phyloP scores from a whole-genome alignment of 2,113 vertebrate species.

The Papio anubis region DNA sequence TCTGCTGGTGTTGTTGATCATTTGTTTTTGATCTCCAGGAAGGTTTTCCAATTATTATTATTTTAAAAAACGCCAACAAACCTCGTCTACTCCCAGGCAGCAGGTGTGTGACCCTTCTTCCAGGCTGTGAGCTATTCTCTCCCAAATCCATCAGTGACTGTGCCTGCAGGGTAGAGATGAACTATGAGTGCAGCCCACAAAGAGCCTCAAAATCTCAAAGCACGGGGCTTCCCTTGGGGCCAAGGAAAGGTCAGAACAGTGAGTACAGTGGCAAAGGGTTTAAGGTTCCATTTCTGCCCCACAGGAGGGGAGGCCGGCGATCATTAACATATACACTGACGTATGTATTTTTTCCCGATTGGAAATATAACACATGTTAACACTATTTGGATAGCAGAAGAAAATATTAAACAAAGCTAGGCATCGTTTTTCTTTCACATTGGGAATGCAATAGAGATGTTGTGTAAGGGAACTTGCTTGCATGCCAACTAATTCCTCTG shows the following conservation, averaged over 20 bases:
- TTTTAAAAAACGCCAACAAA: not conserved
- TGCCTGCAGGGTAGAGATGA: not conserved
- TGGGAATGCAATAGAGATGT: not conserved
- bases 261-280: not conserved
- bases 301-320: not conserved
- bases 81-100: not conserved
- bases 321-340: not conserved
- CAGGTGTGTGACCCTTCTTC: not conserved
- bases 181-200: not conserved
- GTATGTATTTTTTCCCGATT: not conserved
- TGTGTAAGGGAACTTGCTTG: not conserved
- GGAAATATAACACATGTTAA: not conserved
- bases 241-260: constrained; percentile 33
- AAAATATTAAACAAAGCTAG: not conserved
- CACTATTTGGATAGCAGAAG: not conserved
- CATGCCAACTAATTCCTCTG: not conserved
- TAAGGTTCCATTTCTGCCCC: not conserved
- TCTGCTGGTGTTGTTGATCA: not conserved
- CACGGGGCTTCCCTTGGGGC: not conserved
- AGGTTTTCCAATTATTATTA: not conserved
- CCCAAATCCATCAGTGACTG: not conserved
- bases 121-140: not conserved
- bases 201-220: constrained; percentile 9
- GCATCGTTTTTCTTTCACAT: not conserved
- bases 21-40: constrained; percentile 20